phyloP scores from a whole-genome alignment of 1,140 invertebrate genomes.

The Himalopsyche phryganea region DNA sequence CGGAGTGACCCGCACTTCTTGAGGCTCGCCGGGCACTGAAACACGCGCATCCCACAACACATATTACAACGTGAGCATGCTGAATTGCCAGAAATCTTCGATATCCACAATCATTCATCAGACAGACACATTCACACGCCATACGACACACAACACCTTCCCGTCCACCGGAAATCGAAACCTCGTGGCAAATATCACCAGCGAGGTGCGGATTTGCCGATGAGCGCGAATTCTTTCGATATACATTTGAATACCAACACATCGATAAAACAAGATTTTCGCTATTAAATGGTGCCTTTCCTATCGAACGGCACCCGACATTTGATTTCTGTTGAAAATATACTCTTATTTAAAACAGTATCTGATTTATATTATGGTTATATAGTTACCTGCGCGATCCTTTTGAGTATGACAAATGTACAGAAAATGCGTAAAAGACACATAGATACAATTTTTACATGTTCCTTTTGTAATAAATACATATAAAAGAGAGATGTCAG shows the following conservation, averaged over 20 bases:
- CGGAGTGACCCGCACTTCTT: constrained; percentile 78
- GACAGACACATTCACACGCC: constrained; percentile 19
- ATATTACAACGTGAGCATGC: not conserved
- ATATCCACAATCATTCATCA: not conserved
- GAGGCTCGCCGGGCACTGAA: constrained; percentile 94
- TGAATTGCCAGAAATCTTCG: not conserved
- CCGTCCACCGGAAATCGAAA: not conserved
- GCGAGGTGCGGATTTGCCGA: not conserved
- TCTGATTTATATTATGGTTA: not conserved
- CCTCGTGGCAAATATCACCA: constrained; percentile 1
- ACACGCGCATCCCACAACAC: constrained; percentile 34
- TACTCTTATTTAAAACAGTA: too few species aligned
- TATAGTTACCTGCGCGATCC: constrained; percentile 31
- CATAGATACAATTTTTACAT: constrained; percentile 16
- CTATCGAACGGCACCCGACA: too few species aligned
- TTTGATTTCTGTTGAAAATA: too few species aligned
- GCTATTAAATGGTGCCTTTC: too few species aligned
- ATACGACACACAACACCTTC: constrained; percentile 13
- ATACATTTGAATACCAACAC: constrained; percentile 54
- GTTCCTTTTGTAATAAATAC: constrained; percentile 2
- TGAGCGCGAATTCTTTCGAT: constrained; percentile 15
- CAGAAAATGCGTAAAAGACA: constrained; percentile 29
- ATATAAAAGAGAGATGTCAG: constrained; percentile 8
- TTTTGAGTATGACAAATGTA: constrained; percentile 26
- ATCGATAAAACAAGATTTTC: constrained; percentile 31